Conservation (phyloP, 2,888 invertebrate species). For the Mesorhabditis belari region DNA sequence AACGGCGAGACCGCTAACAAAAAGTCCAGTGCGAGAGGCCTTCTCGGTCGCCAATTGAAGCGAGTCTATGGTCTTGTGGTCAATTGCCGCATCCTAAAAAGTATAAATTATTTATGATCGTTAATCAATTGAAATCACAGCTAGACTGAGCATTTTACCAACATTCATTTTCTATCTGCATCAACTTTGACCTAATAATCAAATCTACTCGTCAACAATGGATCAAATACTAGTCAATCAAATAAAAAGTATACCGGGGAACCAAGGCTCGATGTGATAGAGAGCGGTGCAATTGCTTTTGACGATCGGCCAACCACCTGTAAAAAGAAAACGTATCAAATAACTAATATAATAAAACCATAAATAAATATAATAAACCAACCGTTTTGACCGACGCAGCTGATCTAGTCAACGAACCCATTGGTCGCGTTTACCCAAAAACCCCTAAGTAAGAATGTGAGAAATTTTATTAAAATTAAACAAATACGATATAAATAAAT, state of each 20-base stretch:
- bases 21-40: slow-evolving; percentile 21
- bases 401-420: background rate
- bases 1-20: slow-evolving; percentile 24
- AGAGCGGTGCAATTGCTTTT: background rate
- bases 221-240: too few relatives aligned
- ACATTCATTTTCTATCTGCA: too few relatives aligned
- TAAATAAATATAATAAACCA: too few relatives aligned
- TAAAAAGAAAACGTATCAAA: background rate
- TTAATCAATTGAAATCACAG: slow-evolving; percentile 3
- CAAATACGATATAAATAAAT: too few relatives aligned
- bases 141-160: too few relatives aligned
- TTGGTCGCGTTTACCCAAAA: too few relatives aligned
- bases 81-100: background rate
- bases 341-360: background rate
- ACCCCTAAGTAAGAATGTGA: background rate
- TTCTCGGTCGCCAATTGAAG: slow-evolving; percentile 22
- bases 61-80: slow-evolving; percentile 23
- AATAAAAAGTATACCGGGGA: slow-evolving; percentile 2
- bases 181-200: too few relatives aligned
- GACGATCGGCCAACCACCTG: background rate
- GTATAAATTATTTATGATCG: slow-evolving; percentile 3
- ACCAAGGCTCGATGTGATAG: background rate
- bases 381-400: background rate
- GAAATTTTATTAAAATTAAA: too few relatives aligned
- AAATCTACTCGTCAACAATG: too few relatives aligned